phyloP scores from a whole-genome alignment of 1,140 invertebrate genomes.

The Bombyx mandarina region DNA sequence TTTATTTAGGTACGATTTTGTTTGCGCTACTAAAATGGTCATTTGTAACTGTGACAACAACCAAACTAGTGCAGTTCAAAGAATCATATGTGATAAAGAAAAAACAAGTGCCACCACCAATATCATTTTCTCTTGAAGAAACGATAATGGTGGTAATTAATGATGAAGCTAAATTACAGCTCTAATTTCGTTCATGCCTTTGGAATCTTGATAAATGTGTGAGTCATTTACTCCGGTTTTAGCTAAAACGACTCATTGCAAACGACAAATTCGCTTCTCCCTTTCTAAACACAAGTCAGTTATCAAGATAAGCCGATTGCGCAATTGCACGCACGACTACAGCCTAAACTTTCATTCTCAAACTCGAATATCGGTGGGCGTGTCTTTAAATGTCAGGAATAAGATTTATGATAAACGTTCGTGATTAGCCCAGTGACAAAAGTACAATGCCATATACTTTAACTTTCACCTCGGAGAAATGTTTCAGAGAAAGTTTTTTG shows the following conservation, averaged over 20 bases:
- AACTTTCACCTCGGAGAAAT: slow-evolving; percentile 61
- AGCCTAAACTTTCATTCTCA: slow-evolving; percentile 41
- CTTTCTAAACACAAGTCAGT: slow-evolving; percentile 5
- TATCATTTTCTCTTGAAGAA: slow-evolving; percentile 6
- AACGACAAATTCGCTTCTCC: slow-evolving; percentile 5
- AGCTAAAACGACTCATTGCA: slow-evolving; percentile 1
- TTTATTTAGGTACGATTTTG: neutral
- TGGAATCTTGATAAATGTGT: slow-evolving; percentile 4
- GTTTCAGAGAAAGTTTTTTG: slow-evolving; percentile 37
- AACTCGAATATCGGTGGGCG: slow-evolving; percentile 31
- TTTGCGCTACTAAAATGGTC: neutral
- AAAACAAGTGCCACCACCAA: neutral
- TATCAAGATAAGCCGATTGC: slow-evolving; percentile 21
- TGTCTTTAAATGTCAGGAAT: slow-evolving; percentile 44
- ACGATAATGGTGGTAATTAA: slow-evolving; percentile 6
- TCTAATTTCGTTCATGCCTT: slow-evolving; percentile 7
- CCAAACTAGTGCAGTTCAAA: no score
- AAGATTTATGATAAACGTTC: slow-evolving; percentile 51
- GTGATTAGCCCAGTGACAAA: slow-evolving; percentile 52
- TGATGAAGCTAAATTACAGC: slow-evolving; percentile 10
- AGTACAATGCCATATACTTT: slow-evolving; percentile 47
- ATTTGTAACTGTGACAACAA: no score
- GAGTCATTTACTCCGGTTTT: slow-evolving; percentile 5
- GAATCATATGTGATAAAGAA: no score
- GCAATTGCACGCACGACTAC: slow-evolving; percentile 15